These are phyloP conservation scores for Petrolisthes manimaculis DNA, from an alignment of 2,888 invertebrate genomes.

Conservation along the genomic window DNA sequence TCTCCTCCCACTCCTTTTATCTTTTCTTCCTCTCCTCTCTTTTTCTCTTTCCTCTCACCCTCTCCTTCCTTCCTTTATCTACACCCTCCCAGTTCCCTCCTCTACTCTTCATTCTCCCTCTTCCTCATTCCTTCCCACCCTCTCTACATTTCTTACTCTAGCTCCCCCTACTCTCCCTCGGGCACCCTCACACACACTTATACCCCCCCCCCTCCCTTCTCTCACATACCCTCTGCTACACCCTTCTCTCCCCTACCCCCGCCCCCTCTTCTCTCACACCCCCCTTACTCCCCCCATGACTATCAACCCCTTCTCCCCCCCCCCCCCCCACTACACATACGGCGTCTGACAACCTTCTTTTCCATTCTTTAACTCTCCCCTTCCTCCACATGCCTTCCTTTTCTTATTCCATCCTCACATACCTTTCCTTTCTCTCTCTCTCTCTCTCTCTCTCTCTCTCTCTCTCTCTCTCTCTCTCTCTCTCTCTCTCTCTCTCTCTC, in stretches of 20 bases:
- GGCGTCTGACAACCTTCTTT: background rate
- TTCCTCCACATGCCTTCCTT: constrained; percentile 1
- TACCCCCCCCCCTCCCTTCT: background rate
- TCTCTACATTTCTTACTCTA: background rate
- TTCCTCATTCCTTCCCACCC: background rate
- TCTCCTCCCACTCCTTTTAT: background rate
- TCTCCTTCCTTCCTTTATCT: background rate
- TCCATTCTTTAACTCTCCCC: background rate
- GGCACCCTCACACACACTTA: background rate
- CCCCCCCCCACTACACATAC: background rate
- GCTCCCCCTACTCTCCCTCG: background rate
- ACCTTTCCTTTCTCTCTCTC: constrained; percentile 3
- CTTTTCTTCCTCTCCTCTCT: background rate
- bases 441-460: background rate
- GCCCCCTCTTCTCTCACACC: background rate
- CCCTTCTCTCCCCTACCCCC: background rate
- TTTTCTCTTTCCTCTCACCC: background rate
- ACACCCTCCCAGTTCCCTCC: background rate
- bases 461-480: background rate
- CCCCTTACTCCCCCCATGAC: background rate
- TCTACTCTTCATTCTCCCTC: background rate
- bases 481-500: background rate
- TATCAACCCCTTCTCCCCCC: background rate
- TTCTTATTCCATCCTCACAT: no score
- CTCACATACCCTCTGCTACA: no score